Evolutionary conservation across 2,797 vertebrate genomes (phyloP).

Genomic region (Melanotaenia trifasciata): DNA sequence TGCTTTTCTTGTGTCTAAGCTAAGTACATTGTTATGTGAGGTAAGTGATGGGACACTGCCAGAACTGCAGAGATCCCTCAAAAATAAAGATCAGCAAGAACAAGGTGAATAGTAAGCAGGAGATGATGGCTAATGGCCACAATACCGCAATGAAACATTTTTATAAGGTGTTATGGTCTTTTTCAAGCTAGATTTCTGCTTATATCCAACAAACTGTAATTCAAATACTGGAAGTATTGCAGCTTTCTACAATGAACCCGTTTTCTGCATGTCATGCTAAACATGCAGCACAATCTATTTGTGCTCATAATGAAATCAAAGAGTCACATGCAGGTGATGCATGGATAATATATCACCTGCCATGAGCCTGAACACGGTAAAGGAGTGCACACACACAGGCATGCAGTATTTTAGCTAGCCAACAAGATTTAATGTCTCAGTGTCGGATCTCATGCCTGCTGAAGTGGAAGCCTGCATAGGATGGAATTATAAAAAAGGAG

Average conservation of each 20-base stretch:
- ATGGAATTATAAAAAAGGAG: constrained; percentile 54
- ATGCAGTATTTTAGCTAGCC: constrained; percentile 28
- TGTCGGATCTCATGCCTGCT: constrained; percentile 40
- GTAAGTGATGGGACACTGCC: not conserved
- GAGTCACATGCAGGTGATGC: constrained; percentile 60
- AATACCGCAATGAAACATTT: not conserved
- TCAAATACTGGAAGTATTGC: not conserved
- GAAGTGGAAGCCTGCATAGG: constrained; percentile 53
- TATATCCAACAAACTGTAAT: not conserved
- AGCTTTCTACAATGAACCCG: constrained; percentile 26
- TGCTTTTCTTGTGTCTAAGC: not conserved
- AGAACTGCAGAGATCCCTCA: not conserved
- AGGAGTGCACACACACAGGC: not conserved
- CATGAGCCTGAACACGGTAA: constrained; percentile 13
- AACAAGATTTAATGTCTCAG: constrained; percentile 53
- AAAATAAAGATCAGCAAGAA: not conserved
- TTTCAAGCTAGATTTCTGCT: not conserved
- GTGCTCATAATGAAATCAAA: constrained; percentile 64
- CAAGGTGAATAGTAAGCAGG: not conserved
- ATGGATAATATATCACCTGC: constrained; percentile 49
- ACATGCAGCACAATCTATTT: constrained; percentile 49
- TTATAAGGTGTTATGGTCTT: not conserved
- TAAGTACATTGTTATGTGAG: not conserved
- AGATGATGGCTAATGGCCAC: not conserved
- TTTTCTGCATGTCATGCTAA: constrained; percentile 21